Evolutionary conservation across 2,113 vertebrate genomes (phyloP).

Genomic region (Silurus meridionalis): DNA sequence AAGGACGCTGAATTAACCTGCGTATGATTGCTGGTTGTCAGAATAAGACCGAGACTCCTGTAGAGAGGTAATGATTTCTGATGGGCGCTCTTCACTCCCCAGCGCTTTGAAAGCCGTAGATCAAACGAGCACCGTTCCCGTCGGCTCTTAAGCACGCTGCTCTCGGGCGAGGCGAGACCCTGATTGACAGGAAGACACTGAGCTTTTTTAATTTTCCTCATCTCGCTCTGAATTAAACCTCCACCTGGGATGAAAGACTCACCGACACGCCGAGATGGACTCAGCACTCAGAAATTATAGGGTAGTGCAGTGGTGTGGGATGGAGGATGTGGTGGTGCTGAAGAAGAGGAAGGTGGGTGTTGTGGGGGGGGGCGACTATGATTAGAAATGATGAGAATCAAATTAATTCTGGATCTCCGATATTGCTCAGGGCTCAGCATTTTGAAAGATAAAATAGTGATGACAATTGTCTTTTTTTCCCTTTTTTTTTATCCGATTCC

Average conservation of each 20-base stretch:
- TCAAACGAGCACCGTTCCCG: constrained; percentile 81
- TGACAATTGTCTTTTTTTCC: constrained; percentile 70
- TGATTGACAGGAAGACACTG: constrained; percentile 83
- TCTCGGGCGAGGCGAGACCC: constrained; percentile 67
- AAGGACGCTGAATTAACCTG: constrained; percentile 65
- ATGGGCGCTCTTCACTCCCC: constrained; percentile 70
- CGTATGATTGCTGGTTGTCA: constrained; percentile 67
- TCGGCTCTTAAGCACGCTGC: constrained; percentile 76
- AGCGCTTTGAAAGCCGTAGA: constrained; percentile 72
- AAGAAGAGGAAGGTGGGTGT: background rate
- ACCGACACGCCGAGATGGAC: constrained; percentile 55
- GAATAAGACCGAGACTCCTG: constrained; percentile 68
- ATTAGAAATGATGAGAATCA: constrained; percentile 68
- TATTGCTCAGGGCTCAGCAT: constrained; percentile 77
- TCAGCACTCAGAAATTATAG: constrained; percentile 64
- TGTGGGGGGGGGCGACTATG: constrained; percentile 60
- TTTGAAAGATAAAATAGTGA: constrained; percentile 76
- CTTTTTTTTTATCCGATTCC: too few species aligned
- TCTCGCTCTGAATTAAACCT: constrained; percentile 84
- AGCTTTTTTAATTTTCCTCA: constrained; percentile 78
- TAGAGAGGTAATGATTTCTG: constrained; percentile 75
- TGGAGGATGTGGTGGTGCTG: background rate
- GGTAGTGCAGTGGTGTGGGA: constrained; percentile 37
- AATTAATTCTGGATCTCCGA: constrained; percentile 68
- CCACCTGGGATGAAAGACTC: constrained; percentile 83